A percentile compares a stretch with the other conserved stretches of the same genome.
These are phyloP conservation scores for Orientallactaga bullata DNA, from an alignment of 2,113 vertebrate genomes.

Conservation along the genomic window DNA sequence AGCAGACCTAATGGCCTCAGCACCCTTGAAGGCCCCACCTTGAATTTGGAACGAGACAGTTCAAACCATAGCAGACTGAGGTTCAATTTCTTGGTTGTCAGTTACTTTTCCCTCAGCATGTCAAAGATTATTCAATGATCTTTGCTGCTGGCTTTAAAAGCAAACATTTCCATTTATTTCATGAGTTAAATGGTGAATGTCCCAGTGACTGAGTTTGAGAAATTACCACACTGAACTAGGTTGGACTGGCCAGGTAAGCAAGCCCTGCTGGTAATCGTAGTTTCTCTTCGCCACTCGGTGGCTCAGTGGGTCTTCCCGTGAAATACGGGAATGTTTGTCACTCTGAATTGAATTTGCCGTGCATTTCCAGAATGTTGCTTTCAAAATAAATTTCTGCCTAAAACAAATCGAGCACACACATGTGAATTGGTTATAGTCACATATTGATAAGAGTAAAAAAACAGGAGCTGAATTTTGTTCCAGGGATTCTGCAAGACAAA, in stretches of 20 bases:
- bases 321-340: background rate
- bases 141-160: constrained; percentile 25
- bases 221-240: background rate
- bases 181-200: background rate
- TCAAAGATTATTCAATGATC: background rate
- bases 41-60: background rate
- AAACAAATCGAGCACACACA: background rate
- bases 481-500: background rate
- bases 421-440: background rate
- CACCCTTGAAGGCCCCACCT: background rate
- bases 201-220: background rate
- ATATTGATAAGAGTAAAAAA: background rate
- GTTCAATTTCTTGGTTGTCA: constrained; percentile 16
- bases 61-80: background rate
- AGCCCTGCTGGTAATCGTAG: accelerated
- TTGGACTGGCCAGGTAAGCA: background rate
- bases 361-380: background rate
- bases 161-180: constrained; percentile 32
- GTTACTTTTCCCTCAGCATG: background rate
- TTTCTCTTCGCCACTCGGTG: background rate
- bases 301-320: background rate
- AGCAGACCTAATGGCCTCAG: background rate
- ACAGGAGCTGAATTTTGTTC: background rate
- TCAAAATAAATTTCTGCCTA: background rate
- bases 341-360: background rate